phyloP scores from a whole-genome alignment of 2,797 vertebrate genomes.

The Hydrolagus colliei region DNA sequence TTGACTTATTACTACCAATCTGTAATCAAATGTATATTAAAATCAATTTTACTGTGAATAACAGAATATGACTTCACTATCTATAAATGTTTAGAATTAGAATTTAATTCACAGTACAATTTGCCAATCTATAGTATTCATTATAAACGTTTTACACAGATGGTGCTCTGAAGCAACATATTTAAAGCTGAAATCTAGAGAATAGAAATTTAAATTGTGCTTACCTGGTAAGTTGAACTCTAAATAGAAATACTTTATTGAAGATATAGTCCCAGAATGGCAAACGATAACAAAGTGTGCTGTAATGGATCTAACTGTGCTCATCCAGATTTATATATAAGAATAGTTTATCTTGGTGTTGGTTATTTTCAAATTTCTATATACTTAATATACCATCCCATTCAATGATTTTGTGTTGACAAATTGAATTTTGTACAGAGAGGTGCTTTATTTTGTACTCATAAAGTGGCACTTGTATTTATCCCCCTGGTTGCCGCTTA shows the following conservation, averaged over 20 bases:
- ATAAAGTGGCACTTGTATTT: not conserved
- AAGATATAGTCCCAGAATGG: no score
- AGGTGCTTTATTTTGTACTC: no score
- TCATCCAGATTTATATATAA: no score
- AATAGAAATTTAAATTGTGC: not conserved
- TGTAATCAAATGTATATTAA: constrained; percentile 46
- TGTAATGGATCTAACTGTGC: no score
- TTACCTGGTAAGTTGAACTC: not conserved
- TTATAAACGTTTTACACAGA: constrained; percentile 24
- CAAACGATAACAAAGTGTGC: no score
- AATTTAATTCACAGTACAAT: constrained; percentile 49
- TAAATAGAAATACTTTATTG: not conserved
- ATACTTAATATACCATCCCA: no score
- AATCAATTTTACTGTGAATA: constrained; percentile 40
- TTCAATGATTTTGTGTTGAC: no score
- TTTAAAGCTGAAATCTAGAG: not conserved
- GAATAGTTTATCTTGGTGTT: no score
- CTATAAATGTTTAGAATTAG: constrained; percentile 43
- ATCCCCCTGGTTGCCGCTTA: not conserved
- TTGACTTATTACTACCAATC: constrained; percentile 37
- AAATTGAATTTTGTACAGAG: no score
- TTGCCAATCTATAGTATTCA: constrained; percentile 41
- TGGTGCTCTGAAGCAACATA: constrained; percentile 21
- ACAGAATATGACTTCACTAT: constrained; percentile 39
- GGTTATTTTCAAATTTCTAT: no score